Percentiles rank a stretch among this genome's conserved stretches.
phyloP scores from a whole-genome alignment of 2,888 invertebrate species.

The Allacma fusca region DNA sequence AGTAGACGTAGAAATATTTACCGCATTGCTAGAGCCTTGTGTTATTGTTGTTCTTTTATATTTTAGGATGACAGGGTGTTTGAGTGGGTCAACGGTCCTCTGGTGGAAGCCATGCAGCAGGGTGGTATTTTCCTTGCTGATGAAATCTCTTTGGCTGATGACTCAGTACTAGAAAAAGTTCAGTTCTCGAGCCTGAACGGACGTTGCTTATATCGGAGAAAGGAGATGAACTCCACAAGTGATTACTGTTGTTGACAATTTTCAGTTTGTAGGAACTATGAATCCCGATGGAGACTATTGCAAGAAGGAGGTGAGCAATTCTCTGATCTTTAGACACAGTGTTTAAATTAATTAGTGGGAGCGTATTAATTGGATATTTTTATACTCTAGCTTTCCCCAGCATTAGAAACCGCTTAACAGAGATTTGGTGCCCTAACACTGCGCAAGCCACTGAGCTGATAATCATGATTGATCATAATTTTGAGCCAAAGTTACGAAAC shows the following conservation, averaged over 20 bases:
- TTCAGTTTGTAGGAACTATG: conserved; percentile 97
- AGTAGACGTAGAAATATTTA: too few relatives aligned
- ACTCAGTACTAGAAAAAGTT: conserved; percentile 96
- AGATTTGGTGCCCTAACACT: conserved; percentile 94
- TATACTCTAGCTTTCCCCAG: conserved; percentile 79
- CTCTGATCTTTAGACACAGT: too few relatives aligned
- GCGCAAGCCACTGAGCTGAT: conserved; percentile 77
- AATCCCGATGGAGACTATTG: conserved; percentile 99
- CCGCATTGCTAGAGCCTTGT: too few relatives aligned
- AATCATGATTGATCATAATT: conserved; percentile 82
- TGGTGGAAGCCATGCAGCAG: conserved; percentile 87
- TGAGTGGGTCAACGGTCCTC: conserved; percentile 97
- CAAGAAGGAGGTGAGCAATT: conserved; percentile 81
- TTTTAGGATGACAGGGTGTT: conserved; percentile 71
- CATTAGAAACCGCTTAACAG: conserved; percentile 96
- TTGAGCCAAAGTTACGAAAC: conserved; percentile 71
- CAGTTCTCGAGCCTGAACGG: conserved; percentile 90
- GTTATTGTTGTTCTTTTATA: not conserved
- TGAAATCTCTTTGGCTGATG: conserved; percentile 98
- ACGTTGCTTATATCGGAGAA: conserved; percentile 91
- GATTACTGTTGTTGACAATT: conserved; percentile 75
- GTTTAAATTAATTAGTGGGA: too few relatives aligned
- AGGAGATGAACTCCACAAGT: conserved; percentile 70
- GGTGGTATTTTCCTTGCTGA: conserved; percentile 93
- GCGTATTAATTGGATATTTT: not conserved